Evolutionary conservation across 2,797 vertebrate species (phyloP).

Genomic region (Australoheros facetus): DNA sequence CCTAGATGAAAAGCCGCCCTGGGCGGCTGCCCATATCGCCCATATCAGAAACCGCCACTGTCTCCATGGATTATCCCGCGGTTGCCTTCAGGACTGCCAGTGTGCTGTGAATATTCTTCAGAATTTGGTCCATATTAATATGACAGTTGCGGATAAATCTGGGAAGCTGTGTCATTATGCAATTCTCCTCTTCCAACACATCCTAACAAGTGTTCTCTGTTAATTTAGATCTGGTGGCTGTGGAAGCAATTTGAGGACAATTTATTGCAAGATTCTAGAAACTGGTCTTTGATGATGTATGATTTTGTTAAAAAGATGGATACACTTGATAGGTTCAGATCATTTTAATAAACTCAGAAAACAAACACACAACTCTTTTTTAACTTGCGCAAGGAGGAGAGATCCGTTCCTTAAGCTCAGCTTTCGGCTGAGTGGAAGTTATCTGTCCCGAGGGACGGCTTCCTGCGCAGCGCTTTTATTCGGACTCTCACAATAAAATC

Average conservation of each 20-base stretch:
- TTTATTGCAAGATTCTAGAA: neutral
- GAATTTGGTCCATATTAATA: neutral
- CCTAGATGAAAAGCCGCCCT: no score
- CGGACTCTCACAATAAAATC: no score
- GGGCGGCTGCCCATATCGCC: no score
- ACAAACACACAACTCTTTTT: no score
- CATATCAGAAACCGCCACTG: no score
- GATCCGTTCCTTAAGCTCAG: no score
- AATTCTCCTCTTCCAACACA: neutral
- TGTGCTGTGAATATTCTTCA: neutral
- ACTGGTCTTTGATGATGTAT: neutral
- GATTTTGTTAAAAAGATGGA: conserved; percentile 2
- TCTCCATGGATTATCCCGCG: neutral
- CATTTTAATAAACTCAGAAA: no score
- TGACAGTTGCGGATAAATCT: neutral
- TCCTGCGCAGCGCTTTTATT: no score
- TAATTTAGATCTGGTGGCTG: neutral
- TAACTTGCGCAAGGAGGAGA: no score
- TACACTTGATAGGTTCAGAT: neutral
- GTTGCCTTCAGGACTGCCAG: neutral
- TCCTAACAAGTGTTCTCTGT: neutral
- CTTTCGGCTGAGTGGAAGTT: no score
- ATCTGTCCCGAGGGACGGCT: no score
- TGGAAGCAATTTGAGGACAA: neutral
- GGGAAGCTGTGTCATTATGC: neutral